These are phyloP conservation scores for Meloidogyne exigua DNA, from an alignment of 1,140 invertebrate species.

Conservation along the genomic window DNA sequence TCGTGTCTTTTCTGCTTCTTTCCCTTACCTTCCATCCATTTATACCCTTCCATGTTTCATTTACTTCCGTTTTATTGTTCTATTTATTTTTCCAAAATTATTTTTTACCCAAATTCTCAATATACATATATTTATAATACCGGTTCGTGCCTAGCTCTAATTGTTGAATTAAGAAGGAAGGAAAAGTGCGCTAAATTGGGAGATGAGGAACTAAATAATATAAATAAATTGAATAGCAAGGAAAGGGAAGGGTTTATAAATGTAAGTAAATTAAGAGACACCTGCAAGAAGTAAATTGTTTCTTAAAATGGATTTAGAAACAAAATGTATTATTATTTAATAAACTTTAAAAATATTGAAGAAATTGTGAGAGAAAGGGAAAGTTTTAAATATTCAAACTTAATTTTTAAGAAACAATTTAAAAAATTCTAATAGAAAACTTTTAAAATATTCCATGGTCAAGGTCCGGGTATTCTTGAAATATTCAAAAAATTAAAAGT, in stretches of 20 bases:
- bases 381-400: background rate
- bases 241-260: background rate
- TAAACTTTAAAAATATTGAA: background rate
- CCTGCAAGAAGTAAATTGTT: background rate
- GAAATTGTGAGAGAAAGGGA: no score
- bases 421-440: no score
- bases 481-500: no score
- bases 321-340: background rate
- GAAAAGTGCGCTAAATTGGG: background rate
- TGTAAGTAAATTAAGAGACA: background rate
- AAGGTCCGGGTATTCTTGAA: no score
- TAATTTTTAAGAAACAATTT: no score
- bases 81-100: background rate
- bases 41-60: background rate
- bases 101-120: conserved; percentile 1
- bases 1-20: background rate
- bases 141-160: background rate
- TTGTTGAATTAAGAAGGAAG: background rate
- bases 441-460: no score
- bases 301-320: background rate
- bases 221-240: background rate
- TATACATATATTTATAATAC: background rate
- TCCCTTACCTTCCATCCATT: background rate
- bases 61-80: background rate
- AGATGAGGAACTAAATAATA: conserved; percentile 1